Percentiles rank a stretch among this genome's conserved stretches.
Evolutionary conservation across 2,797 vertebrate genomes (phyloP).

Genomic region (Linurgus olivaceus): DNA sequence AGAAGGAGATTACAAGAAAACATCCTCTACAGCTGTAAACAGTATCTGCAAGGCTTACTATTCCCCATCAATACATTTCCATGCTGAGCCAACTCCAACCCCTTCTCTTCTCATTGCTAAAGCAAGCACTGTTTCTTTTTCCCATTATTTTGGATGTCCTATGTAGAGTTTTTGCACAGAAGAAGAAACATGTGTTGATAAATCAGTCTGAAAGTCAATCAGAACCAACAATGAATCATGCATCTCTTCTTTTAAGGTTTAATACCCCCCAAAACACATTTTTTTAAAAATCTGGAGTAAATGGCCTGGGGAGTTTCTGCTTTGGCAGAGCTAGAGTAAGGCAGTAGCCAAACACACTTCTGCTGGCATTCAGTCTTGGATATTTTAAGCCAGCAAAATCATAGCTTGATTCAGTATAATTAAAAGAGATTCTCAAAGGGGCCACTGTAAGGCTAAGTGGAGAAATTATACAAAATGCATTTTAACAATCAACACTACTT

Average conservation of each 20-base stretch:
- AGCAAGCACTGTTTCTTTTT: neutral
- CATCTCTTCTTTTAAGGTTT: neutral
- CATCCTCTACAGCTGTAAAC: conserved; percentile 4
- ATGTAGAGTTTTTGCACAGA: neutral
- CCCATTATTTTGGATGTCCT: neutral
- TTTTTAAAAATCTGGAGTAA: neutral
- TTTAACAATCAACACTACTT: conserved; percentile 44
- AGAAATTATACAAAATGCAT: conserved; percentile 57
- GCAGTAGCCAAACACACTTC: conserved; percentile 6
- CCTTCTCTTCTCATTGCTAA: neutral
- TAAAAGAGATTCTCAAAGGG: conserved; percentile 53
- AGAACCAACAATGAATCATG: neutral
- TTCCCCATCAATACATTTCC: neutral
- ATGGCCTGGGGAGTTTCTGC: neutral
- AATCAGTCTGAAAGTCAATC: neutral
- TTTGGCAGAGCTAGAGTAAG: conserved; percentile 34
- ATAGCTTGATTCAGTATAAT: conserved; percentile 37
- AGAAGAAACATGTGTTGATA: neutral
- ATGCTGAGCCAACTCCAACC: neutral
- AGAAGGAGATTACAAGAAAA: conserved; percentile 21
- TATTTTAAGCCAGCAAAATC: conserved; percentile 56
- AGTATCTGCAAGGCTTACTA: neutral
- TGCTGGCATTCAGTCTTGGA: conserved; percentile 36
- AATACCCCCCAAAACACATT: neutral
- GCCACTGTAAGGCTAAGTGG: conserved; percentile 42